A percentile compares a stretch with the other conserved stretches of the same genome.
phyloP scores from a whole-genome alignment of 2,113 vertebrate genomes.

The Sander lucioperca region DNA sequence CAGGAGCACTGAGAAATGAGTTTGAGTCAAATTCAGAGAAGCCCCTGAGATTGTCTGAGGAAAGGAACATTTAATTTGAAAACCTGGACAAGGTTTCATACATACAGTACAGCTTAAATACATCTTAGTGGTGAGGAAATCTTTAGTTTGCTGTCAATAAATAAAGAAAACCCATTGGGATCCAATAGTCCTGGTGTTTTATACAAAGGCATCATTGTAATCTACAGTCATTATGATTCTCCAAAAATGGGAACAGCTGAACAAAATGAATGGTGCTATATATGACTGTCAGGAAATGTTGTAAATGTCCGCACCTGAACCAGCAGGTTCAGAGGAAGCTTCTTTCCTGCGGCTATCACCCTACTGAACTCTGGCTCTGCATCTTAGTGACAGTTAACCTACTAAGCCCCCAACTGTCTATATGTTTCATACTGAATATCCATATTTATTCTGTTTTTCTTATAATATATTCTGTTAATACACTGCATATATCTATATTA shows the following conservation, averaged over 20 bases:
- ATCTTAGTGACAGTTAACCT: too few relatives aligned
- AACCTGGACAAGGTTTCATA: conserved; percentile 31
- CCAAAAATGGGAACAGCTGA: background rate
- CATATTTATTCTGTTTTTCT: too few relatives aligned
- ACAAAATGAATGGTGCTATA: background rate
- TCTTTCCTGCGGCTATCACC: too few relatives aligned
- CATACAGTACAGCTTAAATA: conserved; percentile 30
- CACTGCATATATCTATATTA: too few relatives aligned
- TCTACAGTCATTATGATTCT: background rate
- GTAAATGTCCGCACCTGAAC: background rate
- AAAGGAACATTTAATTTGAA: conserved; percentile 53
- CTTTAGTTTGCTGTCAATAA: conserved; percentile 14
- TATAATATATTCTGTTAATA: too few relatives aligned
- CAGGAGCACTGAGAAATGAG: conserved; percentile 49
- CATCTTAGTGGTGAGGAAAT: conserved; percentile 21
- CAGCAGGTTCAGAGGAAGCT: too few relatives aligned
- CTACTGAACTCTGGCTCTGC: too few relatives aligned
- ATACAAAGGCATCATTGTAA: conserved; percentile 4
- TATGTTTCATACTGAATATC: too few relatives aligned
- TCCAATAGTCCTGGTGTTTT: conserved; percentile 6
- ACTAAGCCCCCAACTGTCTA: too few relatives aligned
- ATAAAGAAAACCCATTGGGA: conserved; percentile 22
- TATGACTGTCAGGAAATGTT: background rate
- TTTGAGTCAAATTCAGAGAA: conserved; percentile 47
- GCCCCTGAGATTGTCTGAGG: conserved; percentile 32